These are phyloP conservation scores for Erpornis zantholeuca DNA, from an alignment of 2,113 vertebrate species.

Conservation along the genomic window DNA sequence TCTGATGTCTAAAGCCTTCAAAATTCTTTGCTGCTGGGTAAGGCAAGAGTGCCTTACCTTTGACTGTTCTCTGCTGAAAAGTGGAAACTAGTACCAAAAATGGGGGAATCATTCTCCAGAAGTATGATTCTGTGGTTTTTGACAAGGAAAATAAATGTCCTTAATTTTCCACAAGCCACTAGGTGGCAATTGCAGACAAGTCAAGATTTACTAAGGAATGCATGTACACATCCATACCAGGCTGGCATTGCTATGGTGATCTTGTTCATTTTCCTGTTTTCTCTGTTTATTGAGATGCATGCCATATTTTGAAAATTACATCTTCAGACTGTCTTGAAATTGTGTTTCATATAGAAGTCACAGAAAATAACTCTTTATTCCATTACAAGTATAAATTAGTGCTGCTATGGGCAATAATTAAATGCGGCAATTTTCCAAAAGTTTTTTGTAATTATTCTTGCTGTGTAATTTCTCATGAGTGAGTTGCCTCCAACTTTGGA, in stretches of 20 bases:
- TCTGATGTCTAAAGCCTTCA: background rate
- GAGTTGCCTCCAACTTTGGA: background rate
- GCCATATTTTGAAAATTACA: background rate
- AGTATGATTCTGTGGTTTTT: background rate
- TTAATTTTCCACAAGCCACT: constrained; percentile 9
- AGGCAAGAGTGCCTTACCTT: background rate
- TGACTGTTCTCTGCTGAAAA: background rate
- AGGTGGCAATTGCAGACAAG: constrained; percentile 61
- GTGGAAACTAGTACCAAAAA: background rate
- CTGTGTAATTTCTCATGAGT: background rate
- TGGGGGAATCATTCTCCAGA: background rate
- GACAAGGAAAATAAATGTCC: background rate
- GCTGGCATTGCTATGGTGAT: background rate
- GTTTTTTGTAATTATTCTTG: background rate
- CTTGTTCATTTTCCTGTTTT: background rate
- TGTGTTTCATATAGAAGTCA: background rate
- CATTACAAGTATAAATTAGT: background rate
- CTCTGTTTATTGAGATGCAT: background rate
- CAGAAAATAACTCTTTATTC: background rate
- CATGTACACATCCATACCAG: background rate
- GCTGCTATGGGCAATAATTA: background rate
- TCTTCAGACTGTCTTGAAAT: background rate
- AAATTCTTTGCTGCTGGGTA: background rate
- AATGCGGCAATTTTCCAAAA: background rate
- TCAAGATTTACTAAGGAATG: background rate